phyloP scores from a whole-genome alignment of 2,113 vertebrate species.

The Pangasianodon hypophthalmus region DNA sequence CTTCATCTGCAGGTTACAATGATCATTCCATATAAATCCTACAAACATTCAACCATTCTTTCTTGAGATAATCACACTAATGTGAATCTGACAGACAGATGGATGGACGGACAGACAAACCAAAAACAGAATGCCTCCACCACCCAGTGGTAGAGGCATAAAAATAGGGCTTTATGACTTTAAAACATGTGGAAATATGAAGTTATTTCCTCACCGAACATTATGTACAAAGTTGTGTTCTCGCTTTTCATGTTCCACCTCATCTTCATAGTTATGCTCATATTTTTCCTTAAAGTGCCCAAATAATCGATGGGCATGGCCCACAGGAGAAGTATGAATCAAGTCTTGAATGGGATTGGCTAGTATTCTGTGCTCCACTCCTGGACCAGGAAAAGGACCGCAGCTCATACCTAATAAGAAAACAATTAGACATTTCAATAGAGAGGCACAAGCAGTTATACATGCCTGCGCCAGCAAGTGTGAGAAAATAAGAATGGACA shows the following conservation, averaged over 20 bases:
- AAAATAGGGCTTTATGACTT: background rate
- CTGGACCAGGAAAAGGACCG: slow-evolving; percentile 70
- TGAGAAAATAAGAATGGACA: background rate
- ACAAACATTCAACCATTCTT: background rate
- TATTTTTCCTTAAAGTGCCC: slow-evolving; percentile 70
- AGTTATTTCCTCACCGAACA: slow-evolving; percentile 69
- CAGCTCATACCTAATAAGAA: slow-evolving; percentile 68
- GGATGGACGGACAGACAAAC: background rate
- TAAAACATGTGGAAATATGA: background rate
- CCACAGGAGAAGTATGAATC: slow-evolving; percentile 66
- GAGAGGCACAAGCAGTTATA: background rate
- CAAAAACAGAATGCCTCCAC: background rate
- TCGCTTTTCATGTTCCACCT: slow-evolving; percentile 73
- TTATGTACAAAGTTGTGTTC: slow-evolving; percentile 79
- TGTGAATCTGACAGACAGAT: no score
- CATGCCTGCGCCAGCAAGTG: background rate
- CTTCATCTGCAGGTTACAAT: background rate
- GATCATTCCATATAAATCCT: background rate
- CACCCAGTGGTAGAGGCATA: background rate
- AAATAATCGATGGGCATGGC: slow-evolving; percentile 71
- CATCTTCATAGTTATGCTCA: slow-evolving; percentile 64
- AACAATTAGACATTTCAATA: background rate
- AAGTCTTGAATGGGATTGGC: slow-evolving; percentile 84
- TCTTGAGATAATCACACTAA: background rate
- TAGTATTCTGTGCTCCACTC: slow-evolving; percentile 75